Conservation (phyloP, 2,113 vertebrate genomes). For the Odontesthes bonariensis region DNA sequence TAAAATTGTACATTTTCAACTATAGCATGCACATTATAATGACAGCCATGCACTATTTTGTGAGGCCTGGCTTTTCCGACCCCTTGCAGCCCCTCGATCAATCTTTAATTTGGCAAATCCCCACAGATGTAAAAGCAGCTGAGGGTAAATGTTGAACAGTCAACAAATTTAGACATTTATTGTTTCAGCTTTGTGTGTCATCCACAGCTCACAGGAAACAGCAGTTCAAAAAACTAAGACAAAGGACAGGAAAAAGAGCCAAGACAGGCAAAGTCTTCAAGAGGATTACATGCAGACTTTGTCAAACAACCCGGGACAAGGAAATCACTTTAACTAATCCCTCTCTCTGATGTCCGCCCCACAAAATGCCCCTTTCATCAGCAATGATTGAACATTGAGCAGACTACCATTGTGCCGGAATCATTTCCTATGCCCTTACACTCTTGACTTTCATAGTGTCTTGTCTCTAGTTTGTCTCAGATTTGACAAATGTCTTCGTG, state of each 20-base stretch:
- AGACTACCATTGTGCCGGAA: slow-evolving; percentile 58
- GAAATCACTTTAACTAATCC: slow-evolving; percentile 81
- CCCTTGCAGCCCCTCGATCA: not conserved
- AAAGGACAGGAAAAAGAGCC: slow-evolving; percentile 50
- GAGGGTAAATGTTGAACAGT: too few species aligned
- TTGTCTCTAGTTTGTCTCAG: slow-evolving; percentile 43
- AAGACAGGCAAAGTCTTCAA: slow-evolving; percentile 68
- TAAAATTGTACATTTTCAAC: too few species aligned
- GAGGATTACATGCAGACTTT: slow-evolving; percentile 78
- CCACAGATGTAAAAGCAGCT: not conserved
- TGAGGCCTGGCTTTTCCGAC: too few species aligned
- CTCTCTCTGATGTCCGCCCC: slow-evolving; percentile 76
- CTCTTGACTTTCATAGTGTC: slow-evolving; percentile 73
- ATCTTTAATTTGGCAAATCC: slow-evolving; percentile 10
- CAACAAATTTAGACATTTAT: too few species aligned
- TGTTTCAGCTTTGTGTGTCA: slow-evolving; percentile 17
- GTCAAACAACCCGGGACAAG: slow-evolving; percentile 74
- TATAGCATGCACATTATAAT: too few species aligned
- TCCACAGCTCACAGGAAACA: slow-evolving; percentile 12
- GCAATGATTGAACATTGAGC: slow-evolving; percentile 79
- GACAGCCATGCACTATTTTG: too few species aligned
- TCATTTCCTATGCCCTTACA: slow-evolving; percentile 57
- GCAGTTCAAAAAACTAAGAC: slow-evolving; percentile 12
- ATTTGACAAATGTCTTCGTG: slow-evolving; percentile 42
- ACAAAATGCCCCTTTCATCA: slow-evolving; percentile 83